phyloP scores from a whole-genome alignment of 2,113 vertebrate genomes.

The Falcunculus frontatus region DNA sequence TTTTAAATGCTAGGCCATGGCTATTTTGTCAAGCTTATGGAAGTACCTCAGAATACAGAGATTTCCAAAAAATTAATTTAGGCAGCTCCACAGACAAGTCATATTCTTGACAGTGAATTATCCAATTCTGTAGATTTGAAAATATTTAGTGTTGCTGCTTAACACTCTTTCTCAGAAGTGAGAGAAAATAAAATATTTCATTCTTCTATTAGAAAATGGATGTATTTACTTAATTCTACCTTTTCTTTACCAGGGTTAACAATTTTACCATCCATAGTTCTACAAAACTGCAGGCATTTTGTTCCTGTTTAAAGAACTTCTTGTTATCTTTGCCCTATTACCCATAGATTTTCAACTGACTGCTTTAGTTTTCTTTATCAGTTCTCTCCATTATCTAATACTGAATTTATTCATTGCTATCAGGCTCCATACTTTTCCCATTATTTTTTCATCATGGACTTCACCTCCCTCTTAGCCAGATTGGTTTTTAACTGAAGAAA shows the following conservation, averaged over 20 bases:
- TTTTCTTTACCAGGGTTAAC: not conserved
- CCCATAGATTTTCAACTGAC: conserved; percentile 22
- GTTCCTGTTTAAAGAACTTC: conserved; percentile 2
- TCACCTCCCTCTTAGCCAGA: conserved; percentile 12
- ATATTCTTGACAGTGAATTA: not conserved
- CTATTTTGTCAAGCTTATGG: not conserved
- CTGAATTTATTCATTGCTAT: conserved; percentile 51
- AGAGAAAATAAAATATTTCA: not conserved
- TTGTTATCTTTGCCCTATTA: conserved; percentile 36
- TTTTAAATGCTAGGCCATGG: not conserved
- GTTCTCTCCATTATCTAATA: conserved; percentile 47
- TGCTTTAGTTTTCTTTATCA: conserved; percentile 50
- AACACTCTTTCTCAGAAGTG: not conserved
- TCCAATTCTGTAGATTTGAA: not conserved
- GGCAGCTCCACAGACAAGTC: not conserved
- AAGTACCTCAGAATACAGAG: not conserved
- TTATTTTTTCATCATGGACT: conserved; percentile 41
- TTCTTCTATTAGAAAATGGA: not conserved
- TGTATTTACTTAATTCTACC: not conserved
- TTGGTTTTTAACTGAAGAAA: conserved; percentile 21
- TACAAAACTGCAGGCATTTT: not conserved
- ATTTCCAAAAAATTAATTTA: not conserved
- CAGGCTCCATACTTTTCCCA: conserved; percentile 34
- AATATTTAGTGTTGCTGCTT: not conserved
- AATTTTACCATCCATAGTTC: not conserved